These are phyloP conservation scores for Pseudachorutes palmiensis DNA, from an alignment of 1,140 invertebrate genomes.

Conservation along the genomic window DNA sequence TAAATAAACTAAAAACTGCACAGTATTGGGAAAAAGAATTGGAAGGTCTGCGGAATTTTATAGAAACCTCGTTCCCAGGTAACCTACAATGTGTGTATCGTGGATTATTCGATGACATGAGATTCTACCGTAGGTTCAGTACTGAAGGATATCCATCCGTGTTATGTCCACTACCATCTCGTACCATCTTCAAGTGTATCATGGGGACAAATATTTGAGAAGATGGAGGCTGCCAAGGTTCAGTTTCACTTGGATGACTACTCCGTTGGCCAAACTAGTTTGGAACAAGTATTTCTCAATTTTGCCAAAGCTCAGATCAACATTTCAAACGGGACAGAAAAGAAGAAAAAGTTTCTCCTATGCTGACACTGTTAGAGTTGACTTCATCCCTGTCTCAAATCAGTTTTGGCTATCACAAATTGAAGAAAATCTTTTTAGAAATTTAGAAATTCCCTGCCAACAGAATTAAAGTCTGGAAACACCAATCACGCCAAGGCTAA, in stretches of 20 bases:
- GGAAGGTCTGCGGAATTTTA: slow-evolving; percentile 24
- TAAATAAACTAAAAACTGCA: not conserved
- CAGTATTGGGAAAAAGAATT: slow-evolving; percentile 26
- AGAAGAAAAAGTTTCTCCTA: no score
- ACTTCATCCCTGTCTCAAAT: no score
- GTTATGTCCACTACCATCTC: slow-evolving; percentile 66
- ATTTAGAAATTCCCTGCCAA: no score
- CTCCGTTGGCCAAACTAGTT: slow-evolving; percentile 69
- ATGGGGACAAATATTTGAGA: slow-evolving; percentile 65
- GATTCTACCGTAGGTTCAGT: slow-evolving; percentile 36
- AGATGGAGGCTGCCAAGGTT: slow-evolving; percentile 55
- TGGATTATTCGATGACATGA: not conserved
- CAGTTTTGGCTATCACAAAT: no score
- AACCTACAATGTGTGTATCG: not conserved
- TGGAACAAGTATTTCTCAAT: slow-evolving; percentile 59
- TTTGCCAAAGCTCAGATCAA: slow-evolving; percentile 33
- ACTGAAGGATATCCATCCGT: slow-evolving; percentile 61
- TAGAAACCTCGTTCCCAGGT: slow-evolving; percentile 23
- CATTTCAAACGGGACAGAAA: no score
- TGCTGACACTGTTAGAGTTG: no score
- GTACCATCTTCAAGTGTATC: slow-evolving; percentile 47
- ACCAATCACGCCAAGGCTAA: no score
- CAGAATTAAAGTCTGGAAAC: no score
- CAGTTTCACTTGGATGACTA: slow-evolving; percentile 66
- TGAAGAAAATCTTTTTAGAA: no score